Evolutionary conservation across 2,797 vertebrate species (phyloP), one percentile per base, ranked within the genome.

Genomic region (Chiroxiphia lanceolata): DNA sequence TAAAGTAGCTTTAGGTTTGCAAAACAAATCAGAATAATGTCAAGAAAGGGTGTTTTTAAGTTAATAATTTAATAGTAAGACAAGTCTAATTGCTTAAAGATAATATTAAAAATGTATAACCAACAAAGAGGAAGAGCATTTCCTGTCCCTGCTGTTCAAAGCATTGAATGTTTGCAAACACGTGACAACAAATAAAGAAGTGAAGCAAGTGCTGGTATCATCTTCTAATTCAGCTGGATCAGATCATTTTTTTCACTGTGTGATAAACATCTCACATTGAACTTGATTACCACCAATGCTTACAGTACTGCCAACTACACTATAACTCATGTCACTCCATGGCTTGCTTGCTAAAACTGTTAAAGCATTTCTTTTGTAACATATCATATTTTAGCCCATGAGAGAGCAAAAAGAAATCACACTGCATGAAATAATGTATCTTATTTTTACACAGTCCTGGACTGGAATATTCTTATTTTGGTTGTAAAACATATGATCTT

Each of bases 221-320:
- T 6, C 36, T 96, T 94, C 40, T 86, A 89, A 89, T 65, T 91
- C 93, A 95, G 47, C 56, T 83, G 77, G 74, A 87, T 97, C 91
- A 83, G 82, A 96, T 93, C 87, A 90, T 27, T 96, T 63, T 78
- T 95, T 95, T 82, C 71, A 87, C 57, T 59, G 78, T 92, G 57
- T 60, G 95, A 94, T 92, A 97, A 97, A 92, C 81, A 97, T 92
- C 67, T 96, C 79, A 61, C 77, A 65, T 29, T 75, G 65, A 92
- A 54, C 60, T 91, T 95, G 93, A 97, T 95, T 94, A 87, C 40
- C 94, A 93, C 38, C 67, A 92, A 95, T 94, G 47, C 47, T 26
- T 29, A 26, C 38, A 87, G 45, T 60, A 44, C 87, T 92, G 60
- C 95, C 94, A 97, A 13, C 78, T 93, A 42, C 64, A 51, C 69